Base-by-base conservation (phyloP, 1,140 invertebrate species). In the Geopemphigus sp. region DNA sequence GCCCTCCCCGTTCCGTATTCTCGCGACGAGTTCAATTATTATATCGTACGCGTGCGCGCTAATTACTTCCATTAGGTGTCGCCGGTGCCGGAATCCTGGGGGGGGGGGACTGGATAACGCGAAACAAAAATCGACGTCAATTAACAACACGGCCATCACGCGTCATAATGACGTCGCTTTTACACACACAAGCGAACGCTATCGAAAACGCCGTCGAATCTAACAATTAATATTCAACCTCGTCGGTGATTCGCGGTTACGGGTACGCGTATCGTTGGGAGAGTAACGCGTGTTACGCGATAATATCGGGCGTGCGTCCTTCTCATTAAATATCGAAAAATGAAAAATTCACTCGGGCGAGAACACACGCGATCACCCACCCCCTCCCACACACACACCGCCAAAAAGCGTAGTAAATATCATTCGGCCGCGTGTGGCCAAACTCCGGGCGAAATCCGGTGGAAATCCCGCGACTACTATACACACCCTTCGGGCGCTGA, bases 201-300 rank as follows among this genome's bases (percentile, higher is more conserved):
- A 29, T n/a, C 10, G 19, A 39, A 39, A 12, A 14, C 11, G 47
- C 22, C 19, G 12, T 22, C 22, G 19, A 57, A 57, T 57, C 57
- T 74, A 74, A 54, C 57, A 74, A 74, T 74, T 59, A 74, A 74
- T 74, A 74, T n/a, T n/a, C n/a, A n/a, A 74, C 72, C 53, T 74
- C 72, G n/a, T n/a, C n/a, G n/a, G n/a, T n/a, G n/a, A n/a, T n/a
- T n/a, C n/a, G n/a, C n/a, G n/a, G n/a, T 5, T 45, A 11, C 11
- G 39, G 5, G 39, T 45, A 45, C 11, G 39, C 11, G 39, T 45
- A 11, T 45, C 5, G 5, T 5, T 45, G 39, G 5, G 39, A 5
- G 39, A 5, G 39, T 5, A 5, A 45, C 11, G 39, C 11, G 39
- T 45, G 39, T 45, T 11, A 45, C 39, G 11, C 39, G 39, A 5